phyloP scores from a whole-genome alignment of 1,140 invertebrate genomes.

The Marisa cornuarietis region DNA sequence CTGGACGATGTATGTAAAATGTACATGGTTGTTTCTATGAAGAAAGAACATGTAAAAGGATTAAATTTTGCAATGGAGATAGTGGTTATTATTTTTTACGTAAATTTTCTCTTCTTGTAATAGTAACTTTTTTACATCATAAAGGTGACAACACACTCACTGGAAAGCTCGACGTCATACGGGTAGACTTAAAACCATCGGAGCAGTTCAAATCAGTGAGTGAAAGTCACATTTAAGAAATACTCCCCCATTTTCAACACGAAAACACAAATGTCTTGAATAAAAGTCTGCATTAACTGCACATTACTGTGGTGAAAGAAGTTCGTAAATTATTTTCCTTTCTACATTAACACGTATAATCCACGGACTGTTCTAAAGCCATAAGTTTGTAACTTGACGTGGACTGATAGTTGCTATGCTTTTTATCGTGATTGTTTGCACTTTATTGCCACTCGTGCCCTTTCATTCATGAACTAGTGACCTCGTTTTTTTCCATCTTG shows the following conservation, averaged over 20 bases:
- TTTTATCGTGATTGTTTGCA: too few species aligned
- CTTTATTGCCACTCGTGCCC: too few species aligned
- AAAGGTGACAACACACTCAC: constrained; percentile 57
- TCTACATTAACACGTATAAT: too few species aligned
- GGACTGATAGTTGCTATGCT: too few species aligned
- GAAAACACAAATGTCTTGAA: too few species aligned
- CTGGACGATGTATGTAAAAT: too few species aligned
- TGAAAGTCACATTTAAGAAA: not conserved
- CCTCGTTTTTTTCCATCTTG: not conserved
- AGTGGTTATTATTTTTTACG: not conserved
- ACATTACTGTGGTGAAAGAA: too few species aligned
- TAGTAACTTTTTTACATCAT: constrained; percentile 20
- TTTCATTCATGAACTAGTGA: not conserved
- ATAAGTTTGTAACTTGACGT: too few species aligned
- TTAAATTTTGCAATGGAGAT: not conserved
- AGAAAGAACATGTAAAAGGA: not conserved
- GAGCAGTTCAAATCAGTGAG: constrained; percentile 64
- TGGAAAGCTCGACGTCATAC: constrained; percentile 59
- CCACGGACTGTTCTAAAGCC: too few species aligned
- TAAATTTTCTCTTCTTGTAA: constrained; percentile 3
- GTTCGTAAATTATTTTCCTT: too few species aligned
- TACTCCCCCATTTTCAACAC: too few species aligned
- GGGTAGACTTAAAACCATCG: constrained; percentile 57
- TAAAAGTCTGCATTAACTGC: too few species aligned
- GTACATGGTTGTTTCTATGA: not conserved